Evolutionary conservation across 2,113 vertebrate genomes (phyloP).

Genomic region (Artemisiospiza belli): DNA sequence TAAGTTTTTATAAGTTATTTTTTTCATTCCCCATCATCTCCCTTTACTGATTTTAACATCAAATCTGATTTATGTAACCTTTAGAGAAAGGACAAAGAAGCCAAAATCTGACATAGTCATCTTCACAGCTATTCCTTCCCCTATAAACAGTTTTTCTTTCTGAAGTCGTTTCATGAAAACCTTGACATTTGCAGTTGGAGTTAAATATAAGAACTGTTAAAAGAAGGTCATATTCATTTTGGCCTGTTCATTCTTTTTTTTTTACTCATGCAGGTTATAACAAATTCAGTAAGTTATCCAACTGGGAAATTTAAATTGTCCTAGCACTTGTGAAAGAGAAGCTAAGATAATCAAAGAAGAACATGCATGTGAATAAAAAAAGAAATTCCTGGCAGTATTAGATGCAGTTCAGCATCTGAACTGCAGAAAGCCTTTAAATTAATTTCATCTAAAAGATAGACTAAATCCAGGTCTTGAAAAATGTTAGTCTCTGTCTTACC

Average conservation of each 20-base stretch:
- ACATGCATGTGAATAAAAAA: neutral
- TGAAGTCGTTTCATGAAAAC: neutral
- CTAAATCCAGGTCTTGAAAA: neutral
- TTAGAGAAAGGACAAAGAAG: neutral
- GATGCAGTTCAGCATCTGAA: neutral
- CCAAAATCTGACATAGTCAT: neutral
- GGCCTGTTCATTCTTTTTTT: neutral
- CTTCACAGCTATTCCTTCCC: neutral
- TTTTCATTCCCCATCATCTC: fast-evolving
- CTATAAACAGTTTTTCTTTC: neutral
- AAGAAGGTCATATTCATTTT: neutral
- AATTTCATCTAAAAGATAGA: neutral
- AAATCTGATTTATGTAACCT: neutral
- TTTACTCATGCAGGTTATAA: neutral
- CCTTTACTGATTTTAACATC: neutral
- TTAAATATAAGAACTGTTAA: neutral
- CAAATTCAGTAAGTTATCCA: neutral
- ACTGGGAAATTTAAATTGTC: neutral
- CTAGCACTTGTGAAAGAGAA: neutral
- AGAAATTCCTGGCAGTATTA: neutral
- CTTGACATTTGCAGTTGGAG: neutral
- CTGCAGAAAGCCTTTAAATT: neutral
- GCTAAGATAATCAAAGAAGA: neutral
- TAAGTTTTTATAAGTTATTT: neutral
- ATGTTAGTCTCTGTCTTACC: neutral